Evolutionary conservation across 2,113 vertebrate species (phyloP), one percentile per base, ranked within the genome.

Genomic region (Glaucomys volans): DNA sequence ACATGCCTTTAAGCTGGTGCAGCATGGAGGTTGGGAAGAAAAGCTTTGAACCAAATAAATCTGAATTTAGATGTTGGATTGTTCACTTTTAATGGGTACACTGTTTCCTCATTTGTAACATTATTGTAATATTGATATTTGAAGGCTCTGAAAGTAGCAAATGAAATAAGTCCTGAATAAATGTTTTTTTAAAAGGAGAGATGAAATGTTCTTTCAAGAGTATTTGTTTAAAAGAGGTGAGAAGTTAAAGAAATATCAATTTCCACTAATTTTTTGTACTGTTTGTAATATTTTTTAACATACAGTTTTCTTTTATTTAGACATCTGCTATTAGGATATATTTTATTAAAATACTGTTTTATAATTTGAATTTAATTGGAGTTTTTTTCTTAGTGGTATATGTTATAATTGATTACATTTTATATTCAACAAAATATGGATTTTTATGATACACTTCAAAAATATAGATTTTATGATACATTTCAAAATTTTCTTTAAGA

Each of bases 161-260:
- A 40, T 40, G 32, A 79, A 84, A 37, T 69, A 90, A 90, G 13
- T 76, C 40, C 11, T 30, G 2, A 82, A 4, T 81, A 50, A 82
- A 11, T 87, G 16, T 10, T n/a, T 95, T 88, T 85, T 80, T 17
- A 16, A 64, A 87, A 64, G 28, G 24, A 76, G 17, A 95, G 72
- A 67, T 8, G 50, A 44, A 16, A 30, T 82, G 32, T 62, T 95
- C 17, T 82, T 91, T 81, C 9, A 37, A 89, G 26, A 92, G 26
- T 32, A 80, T 80, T 86, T n/a, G 37, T 79, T 96, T 85, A 44
- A 84, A 75, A 79, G 44, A 88, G 28, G 7, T 89, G 13, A 80
- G 47, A 87, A 94, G 22, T 40, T 90, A 92, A 87, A 92, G 47
- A 95, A 92, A 52, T 79, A 66, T 17, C 9, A 67, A 20, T 90